Conservation (phyloP, 2,113 vertebrate species). For the Chlamydotis undulata region DNA sequence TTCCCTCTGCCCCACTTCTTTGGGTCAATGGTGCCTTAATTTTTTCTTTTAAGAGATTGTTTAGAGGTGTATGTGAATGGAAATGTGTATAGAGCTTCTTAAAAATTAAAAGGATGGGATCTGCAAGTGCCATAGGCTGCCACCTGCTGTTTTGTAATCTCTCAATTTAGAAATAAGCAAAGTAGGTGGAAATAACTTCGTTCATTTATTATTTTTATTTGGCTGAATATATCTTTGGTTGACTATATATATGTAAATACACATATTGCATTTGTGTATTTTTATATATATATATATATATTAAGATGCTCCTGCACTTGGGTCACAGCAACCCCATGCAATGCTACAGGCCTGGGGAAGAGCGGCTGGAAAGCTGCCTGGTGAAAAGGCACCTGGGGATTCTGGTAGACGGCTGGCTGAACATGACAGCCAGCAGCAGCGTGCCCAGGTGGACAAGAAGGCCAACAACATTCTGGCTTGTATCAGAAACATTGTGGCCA, state of each 20-base stretch:
- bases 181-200: background rate
- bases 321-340: background rate
- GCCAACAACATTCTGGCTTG: no score
- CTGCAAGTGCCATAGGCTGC: background rate
- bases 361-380: no score
- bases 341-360: accelerated
- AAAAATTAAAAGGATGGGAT: background rate
- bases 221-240: background rate
- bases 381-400: no score
- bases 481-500: no score
- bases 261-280: background rate
- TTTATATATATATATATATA: background rate
- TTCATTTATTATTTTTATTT: background rate
- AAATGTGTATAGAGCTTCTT: background rate
- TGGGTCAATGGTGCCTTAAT: background rate
- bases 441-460: no score
- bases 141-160: background rate
- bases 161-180: background rate
- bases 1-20: background rate
- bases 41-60: background rate
- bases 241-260: background rate
- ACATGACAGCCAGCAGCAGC: no score
- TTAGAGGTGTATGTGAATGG: background rate
- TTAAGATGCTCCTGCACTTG: background rate
- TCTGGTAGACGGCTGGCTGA: no score